A percentile compares a stretch with the other conserved stretches of the same genome.
Conservation (phyloP, 2,797 vertebrate genomes). For the Anableps anableps region DNA sequence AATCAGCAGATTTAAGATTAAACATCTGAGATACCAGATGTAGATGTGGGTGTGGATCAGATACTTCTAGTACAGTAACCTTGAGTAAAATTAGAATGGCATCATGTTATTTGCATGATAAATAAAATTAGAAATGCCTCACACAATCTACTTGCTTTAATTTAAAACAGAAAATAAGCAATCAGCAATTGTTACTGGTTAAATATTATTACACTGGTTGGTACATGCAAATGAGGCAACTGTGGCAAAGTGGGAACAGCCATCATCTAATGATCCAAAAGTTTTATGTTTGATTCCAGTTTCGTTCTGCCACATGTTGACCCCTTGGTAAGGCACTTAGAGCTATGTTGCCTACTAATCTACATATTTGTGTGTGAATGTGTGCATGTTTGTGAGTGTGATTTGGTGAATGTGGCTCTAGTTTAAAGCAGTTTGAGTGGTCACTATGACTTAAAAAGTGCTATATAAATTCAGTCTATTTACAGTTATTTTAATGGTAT, state of each 20-base stretch:
- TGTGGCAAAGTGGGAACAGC: too few relatives aligned
- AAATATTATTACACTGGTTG: too few relatives aligned
- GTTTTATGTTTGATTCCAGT: background rate
- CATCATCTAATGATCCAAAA: background rate
- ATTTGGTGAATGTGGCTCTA: background rate
- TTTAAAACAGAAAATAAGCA: too few relatives aligned
- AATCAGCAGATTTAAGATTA: slow-evolving; percentile 41
- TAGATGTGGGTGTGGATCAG: background rate
- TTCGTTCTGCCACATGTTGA: background rate
- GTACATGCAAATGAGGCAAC: too few relatives aligned
- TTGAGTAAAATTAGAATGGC: too few relatives aligned
- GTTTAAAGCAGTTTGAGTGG: background rate
- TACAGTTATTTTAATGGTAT: background rate
- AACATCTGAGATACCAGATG: slow-evolving; percentile 28
- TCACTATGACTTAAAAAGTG: background rate
- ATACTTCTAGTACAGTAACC: background rate
- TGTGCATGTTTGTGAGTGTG: background rate
- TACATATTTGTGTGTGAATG: background rate
- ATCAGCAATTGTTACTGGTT: too few relatives aligned
- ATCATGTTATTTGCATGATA: too few relatives aligned
- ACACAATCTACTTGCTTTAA: too few relatives aligned
- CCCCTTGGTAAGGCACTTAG: background rate
- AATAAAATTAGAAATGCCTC: too few relatives aligned
- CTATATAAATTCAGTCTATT: background rate
- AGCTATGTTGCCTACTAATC: background rate